A percentile compares a stretch with the other conserved stretches of the same genome.
These are phyloP conservation scores for honey bee (Apis mellifera) DNA, from an alignment of 1,140 invertebrate genomes.

Conservation along the genomic window DNA sequence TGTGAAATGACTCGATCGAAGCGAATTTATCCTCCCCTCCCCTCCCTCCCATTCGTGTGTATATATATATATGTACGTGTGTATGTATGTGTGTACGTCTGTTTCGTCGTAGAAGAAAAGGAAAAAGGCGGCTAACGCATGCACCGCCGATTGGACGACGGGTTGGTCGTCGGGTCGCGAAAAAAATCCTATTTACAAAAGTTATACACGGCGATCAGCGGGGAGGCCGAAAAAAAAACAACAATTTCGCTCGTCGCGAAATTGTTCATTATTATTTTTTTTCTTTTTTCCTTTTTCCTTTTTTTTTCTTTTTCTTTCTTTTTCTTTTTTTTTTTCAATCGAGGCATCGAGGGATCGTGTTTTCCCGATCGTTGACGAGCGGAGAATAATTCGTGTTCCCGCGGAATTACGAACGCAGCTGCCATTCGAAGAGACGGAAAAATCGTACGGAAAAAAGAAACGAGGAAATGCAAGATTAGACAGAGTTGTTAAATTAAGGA, in stretches of 20 bases:
- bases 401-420: conserved; percentile 20
- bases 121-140: background rate
- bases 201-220: conserved; percentile 34
- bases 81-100: background rate
- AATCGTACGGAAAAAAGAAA: conserved; percentile 17
- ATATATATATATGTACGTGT: background rate
- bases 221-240: conserved; percentile 12
- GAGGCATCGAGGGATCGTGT: conserved; percentile 49
- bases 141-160: conserved; percentile 5
- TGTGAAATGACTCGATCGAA: conserved; percentile 34
- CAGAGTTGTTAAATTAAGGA: too few species aligned
- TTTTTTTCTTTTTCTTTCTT: too few species aligned
- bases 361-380: conserved; percentile 28
- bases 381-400: conserved; percentile 36
- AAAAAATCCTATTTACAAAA: conserved; percentile 50
- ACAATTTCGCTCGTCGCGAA: background rate
- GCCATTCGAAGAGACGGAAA: conserved; percentile 30
- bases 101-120: conserved; percentile 14
- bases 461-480: background rate
- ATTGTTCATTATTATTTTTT: too few species aligned
- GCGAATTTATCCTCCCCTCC: conserved; percentile 5
- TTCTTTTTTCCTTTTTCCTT: too few species aligned
- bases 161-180: background rate
- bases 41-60: too few species aligned
- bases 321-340: background rate